Evolutionary conservation across 2,888 invertebrate genomes (phyloP).

Genomic region (Cantharis rufa): DNA sequence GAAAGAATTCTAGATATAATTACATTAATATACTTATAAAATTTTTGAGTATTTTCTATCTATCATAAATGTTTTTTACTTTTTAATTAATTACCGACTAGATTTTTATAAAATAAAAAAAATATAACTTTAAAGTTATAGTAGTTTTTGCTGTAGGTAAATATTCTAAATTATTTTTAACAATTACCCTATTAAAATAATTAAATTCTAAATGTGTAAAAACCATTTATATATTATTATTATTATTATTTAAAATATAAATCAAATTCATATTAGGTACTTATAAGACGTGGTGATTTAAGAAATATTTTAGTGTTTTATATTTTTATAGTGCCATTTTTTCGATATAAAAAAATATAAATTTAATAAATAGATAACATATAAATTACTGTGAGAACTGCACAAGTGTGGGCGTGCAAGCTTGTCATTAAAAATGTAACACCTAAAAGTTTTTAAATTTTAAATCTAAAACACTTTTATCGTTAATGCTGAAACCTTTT

Average conservation of each 20-base stretch:
- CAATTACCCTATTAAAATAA: not conserved
- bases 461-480: not conserved
- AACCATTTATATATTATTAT: not conserved
- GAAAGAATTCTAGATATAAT: not conserved
- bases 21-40: not conserved
- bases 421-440: not conserved
- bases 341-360: constrained; percentile 2
- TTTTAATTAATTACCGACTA: not conserved
- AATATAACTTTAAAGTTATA: not conserved
- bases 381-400: not conserved
- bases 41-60: not conserved
- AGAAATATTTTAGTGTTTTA: not conserved
- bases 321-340: not conserved
- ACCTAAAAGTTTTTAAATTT: not conserved
- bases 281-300: not conserved
- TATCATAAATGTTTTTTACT: not conserved
- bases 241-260: not conserved
- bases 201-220: not conserved
- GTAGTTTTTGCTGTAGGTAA: not conserved
- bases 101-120: not conserved
- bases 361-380: not conserved
- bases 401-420: not conserved
- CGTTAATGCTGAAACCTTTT: not conserved
- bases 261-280: not conserved
- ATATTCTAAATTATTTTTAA: not conserved